These are phyloP conservation scores for Ctena decussata DNA, from an alignment of 2,888 invertebrate species.

Conservation along the genomic window DNA sequence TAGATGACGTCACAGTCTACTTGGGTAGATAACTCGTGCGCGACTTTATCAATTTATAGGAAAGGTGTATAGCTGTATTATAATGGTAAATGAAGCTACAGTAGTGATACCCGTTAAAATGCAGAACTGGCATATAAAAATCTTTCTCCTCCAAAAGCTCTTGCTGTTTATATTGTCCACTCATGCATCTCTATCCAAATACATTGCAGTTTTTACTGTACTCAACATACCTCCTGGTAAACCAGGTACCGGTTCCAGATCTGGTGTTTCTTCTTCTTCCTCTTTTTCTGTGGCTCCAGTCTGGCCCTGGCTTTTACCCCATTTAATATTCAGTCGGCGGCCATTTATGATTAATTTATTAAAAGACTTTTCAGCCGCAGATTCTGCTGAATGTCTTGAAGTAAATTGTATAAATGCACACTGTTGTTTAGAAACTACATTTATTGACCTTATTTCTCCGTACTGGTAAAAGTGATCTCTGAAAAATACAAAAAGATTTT, in stretches of 20 bases:
- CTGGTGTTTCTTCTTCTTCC: slow-evolving; percentile 64
- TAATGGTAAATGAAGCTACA: too few species aligned
- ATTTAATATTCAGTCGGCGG: slow-evolving; percentile 97
- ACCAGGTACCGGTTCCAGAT: slow-evolving; percentile 92
- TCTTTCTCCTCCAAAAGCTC: too few species aligned
- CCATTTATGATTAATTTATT: slow-evolving; percentile 94
- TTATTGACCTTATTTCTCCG: slow-evolving; percentile 98
- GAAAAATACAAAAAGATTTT: slow-evolving; percentile 30
- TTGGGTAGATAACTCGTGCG: too few species aligned
- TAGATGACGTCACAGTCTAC: too few species aligned
- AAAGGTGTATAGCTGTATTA: too few species aligned
- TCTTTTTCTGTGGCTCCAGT: slow-evolving; percentile 77
- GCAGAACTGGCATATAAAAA: too few species aligned
- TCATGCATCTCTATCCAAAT: too few species aligned
- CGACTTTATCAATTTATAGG: too few species aligned
- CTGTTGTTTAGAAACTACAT: slow-evolving; percentile 95
- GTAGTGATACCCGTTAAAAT: too few species aligned
- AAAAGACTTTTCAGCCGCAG: slow-evolving; percentile 93
- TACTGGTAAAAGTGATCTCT: slow-evolving; percentile 99
- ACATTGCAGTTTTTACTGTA: too few species aligned
- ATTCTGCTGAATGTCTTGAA: slow-evolving; percentile 95
- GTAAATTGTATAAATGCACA: slow-evolving; percentile 99
- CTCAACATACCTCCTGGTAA: slow-evolving; percentile 90
- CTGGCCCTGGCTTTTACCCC: slow-evolving; percentile 97
- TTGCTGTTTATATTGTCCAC: too few species aligned